Evolutionary conservation across 2,797 vertebrate genomes (phyloP).

Genomic region (Cyprinodon diabolis): DNA sequence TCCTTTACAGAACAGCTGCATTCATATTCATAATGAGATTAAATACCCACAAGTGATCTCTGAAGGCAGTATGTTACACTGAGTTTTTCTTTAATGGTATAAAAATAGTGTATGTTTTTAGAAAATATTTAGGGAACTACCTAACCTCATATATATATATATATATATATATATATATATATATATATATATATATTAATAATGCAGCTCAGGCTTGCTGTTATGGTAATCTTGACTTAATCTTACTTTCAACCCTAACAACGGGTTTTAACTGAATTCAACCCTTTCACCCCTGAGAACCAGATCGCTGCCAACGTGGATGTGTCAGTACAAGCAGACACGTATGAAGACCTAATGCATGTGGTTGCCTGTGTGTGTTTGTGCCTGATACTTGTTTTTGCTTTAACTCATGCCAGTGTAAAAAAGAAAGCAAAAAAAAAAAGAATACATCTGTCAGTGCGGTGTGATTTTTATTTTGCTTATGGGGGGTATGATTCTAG

Average conservation of each 20-base stretch:
- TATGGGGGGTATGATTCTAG: conserved; percentile 68
- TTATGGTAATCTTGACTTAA: conserved; percentile 61
- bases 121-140: neutral
- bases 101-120: neutral
- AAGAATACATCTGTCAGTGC: conserved; percentile 66
- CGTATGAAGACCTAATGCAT: conserved; percentile 52
- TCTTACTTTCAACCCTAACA: conserved; percentile 52
- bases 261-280: conserved; percentile 37
- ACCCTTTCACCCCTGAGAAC: conserved; percentile 53
- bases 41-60: neutral
- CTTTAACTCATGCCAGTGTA: conserved; percentile 66
- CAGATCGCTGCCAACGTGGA: conserved; percentile 58
- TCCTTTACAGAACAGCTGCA: too few relatives aligned
- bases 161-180: conserved; percentile 35
- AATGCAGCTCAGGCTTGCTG: conserved; percentile 51
- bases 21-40: neutral
- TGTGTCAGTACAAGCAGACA: conserved; percentile 63
- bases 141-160: conserved; percentile 30
- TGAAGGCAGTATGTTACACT: too few relatives aligned
- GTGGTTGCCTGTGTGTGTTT: conserved; percentile 63
- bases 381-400: conserved; percentile 67
- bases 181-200: conserved; percentile 23
- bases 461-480: conserved; percentile 60
- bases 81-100: too few relatives aligned
- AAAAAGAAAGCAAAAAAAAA: conserved; percentile 34